Evolutionary conservation across 1,140 invertebrate species (phyloP).

Genomic region (Chymomyza costata): DNA sequence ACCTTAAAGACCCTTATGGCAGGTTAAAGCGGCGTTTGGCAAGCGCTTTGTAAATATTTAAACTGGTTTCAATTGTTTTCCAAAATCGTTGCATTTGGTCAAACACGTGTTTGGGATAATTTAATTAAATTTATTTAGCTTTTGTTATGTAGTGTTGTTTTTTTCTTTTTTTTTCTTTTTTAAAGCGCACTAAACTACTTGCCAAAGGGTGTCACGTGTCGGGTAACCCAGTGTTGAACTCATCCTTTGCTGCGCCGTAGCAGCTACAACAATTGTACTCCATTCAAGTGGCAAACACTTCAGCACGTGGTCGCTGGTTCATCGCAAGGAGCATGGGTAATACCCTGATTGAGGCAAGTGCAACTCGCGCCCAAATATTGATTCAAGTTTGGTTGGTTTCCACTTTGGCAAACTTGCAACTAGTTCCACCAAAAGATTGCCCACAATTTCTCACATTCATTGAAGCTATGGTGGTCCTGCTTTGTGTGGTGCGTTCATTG

Average conservation of each 20-base stretch:
- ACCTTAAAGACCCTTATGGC: constrained; percentile 22
- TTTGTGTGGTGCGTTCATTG: constrained; percentile 8
- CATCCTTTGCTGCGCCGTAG: not conserved
- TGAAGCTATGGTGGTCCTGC: constrained; percentile 50
- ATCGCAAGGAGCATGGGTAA: constrained; percentile 17
- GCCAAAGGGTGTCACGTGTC: constrained; percentile 34
- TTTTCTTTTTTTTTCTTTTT: constrained; percentile 10
- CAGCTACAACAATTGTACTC: constrained; percentile 33
- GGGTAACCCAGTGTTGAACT: constrained; percentile 4
- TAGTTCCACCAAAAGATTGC: constrained; percentile 10
- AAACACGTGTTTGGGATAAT: constrained; percentile 74
- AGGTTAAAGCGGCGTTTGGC: constrained; percentile 56
- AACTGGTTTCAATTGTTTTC: constrained; percentile 65
- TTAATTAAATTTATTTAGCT: constrained; percentile 74
- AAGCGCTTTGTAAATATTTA: constrained; percentile 61
- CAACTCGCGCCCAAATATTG: too few relatives aligned
- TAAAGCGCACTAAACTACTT: constrained; percentile 15
- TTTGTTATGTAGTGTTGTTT: constrained; percentile 30
- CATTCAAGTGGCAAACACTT: constrained; percentile 67
- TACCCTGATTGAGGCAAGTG: constrained; percentile 48
- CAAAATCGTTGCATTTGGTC: constrained; percentile 73
- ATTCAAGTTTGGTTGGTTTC: constrained; percentile 2
- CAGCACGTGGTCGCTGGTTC: constrained; percentile 14
- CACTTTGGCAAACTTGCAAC: not conserved
- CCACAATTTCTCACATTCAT: not conserved